These are phyloP conservation scores for Thalpophila matura DNA, from an alignment of 2,888 invertebrate species.

Conservation along the genomic window DNA sequence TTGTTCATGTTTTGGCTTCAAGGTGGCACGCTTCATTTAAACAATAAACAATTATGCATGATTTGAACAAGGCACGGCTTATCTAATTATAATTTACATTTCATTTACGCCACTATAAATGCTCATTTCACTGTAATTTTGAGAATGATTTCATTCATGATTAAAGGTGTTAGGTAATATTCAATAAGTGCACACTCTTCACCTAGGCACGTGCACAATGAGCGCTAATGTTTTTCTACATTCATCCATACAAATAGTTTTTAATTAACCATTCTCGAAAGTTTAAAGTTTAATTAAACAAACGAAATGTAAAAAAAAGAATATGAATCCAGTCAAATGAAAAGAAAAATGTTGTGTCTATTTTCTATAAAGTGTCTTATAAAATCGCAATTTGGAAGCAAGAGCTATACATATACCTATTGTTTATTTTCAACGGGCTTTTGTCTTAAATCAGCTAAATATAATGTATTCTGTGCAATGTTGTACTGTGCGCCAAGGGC, in stretches of 20 bases:
- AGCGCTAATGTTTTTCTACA: background rate
- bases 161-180: background rate
- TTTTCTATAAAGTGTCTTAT: background rate
- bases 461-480: constrained; percentile 67
- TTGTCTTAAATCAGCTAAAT: constrained; percentile 72
- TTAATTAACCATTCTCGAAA: background rate
- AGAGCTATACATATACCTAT: no score
- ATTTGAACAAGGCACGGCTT: constrained; percentile 86
- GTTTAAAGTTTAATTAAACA: background rate
- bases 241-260: background rate
- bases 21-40: constrained; percentile 85
- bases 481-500: constrained; percentile 62
- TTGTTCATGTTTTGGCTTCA: constrained; percentile 83
- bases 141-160: background rate
- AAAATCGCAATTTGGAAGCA: background rate
- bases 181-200: constrained; percentile 5
- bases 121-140: constrained; percentile 27
- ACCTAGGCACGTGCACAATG: background rate
- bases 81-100: constrained; percentile 41
- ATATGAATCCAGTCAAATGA: no score
- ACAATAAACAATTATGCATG: constrained; percentile 78
- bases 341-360: no score
- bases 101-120: constrained; percentile 37
- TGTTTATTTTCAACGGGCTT: constrained; percentile 67
- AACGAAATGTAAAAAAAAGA: background rate